Evolutionary conservation across 2,888 invertebrate genomes (phyloP).

Genomic region (Cacoxenus indagator): DNA sequence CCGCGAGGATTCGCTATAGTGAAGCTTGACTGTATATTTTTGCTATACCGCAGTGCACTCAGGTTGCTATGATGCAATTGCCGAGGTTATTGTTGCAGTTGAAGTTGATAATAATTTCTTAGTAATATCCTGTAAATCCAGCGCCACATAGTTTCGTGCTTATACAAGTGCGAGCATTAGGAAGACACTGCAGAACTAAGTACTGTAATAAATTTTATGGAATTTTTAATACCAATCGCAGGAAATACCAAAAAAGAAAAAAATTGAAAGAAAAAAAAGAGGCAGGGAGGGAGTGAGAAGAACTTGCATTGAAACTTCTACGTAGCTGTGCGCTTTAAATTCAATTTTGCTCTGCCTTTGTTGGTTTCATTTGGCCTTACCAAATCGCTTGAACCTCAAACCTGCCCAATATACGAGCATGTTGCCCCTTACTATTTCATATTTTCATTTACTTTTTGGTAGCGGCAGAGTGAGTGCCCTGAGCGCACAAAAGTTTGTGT

Average conservation of each 20-base stretch:
- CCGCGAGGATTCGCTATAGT: too few species aligned
- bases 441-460: background rate
- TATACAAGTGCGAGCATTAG: background rate
- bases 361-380: background rate
- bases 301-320: slow-evolving; percentile 4
- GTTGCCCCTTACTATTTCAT: background rate
- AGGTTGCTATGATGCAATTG: background rate
- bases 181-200: background rate
- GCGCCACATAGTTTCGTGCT: background rate
- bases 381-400: too few species aligned
- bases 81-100: background rate
- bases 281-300: too few species aligned
- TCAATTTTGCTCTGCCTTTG: slow-evolving; percentile 3
- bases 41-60: background rate
- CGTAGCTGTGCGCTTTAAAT: slow-evolving; percentile 3
- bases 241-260: slow-evolving; percentile 26
- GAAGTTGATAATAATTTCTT: slow-evolving; percentile 1
- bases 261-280: background rate
- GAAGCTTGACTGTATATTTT: background rate
- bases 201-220: slow-evolving; percentile 52
- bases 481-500: slow-evolving; percentile 47
- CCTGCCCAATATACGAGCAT: background rate
- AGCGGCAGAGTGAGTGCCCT: slow-evolving; percentile 43
- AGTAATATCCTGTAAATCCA: slow-evolving; percentile 20
- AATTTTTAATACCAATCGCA: slow-evolving; percentile 53